Base-by-base conservation (phyloP, 2,888 invertebrate genomes). In the Omphaloscelis lunosa region DNA sequence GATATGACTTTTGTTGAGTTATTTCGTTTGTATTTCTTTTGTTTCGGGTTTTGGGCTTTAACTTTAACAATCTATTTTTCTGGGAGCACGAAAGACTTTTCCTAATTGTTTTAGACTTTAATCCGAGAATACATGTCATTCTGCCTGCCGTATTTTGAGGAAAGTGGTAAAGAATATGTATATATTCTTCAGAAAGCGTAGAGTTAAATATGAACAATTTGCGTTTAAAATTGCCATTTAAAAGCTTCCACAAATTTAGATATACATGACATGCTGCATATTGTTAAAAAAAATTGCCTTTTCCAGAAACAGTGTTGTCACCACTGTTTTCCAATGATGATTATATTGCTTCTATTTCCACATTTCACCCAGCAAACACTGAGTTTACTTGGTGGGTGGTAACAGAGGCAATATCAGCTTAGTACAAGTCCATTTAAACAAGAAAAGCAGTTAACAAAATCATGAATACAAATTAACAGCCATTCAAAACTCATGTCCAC, bases 391-490 rank as follows among this genome's bases (percentile, higher is more conserved):
- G 9, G 56, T 73, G 29, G n/a, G 45, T 75, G 27, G 27, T 29
- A 29, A 45, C 9, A 53, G 48, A 15, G 27, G 29, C 27, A 53
- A 56, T 20, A 53, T 45, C n/a, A 73, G 15, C 41, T 41, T 23
- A n/a, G 17, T 39, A 56, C 6, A 34, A 58, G 39, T 63, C 56
- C 29, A 63, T 1, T 34, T 34, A 11, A 68, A 82, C 34, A 51
- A 56, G 77, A 77, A 68, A 53, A 53, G 9, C 62, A 41, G 15
- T 76, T 66, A 51, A 72, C 70, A 71, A 34, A 77, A 71, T 45
- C 63, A 81, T 85, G 85, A 85, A 85, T 71, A 80, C 74, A 75
- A 84, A 80, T 85, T 77, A 83, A 65, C 59, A 71, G 63, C 20
- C 62, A 75, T 82, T 82, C 59, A 71, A 73, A 83, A 71, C 59